These are phyloP conservation scores for Seriola dumerili DNA, from an alignment of 2,113 vertebrate genomes.

Conservation along the genomic window DNA sequence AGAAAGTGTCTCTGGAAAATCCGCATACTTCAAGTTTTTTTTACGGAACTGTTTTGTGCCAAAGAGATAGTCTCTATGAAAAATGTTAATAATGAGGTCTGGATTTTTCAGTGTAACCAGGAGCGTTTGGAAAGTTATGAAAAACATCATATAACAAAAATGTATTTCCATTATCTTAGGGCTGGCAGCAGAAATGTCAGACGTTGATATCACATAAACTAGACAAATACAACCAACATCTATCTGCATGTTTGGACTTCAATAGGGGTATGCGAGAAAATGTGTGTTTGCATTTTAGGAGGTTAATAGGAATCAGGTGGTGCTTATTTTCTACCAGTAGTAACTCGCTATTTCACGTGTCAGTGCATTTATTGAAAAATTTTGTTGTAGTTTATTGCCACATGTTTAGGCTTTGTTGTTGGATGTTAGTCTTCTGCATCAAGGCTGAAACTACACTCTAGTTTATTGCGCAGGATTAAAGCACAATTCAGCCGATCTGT, in stretches of 20 bases:
- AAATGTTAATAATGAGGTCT: neutral
- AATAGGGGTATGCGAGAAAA: neutral
- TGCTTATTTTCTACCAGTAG: neutral
- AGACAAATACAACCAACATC: neutral
- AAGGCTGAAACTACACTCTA: neutral
- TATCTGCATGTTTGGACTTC: neutral
- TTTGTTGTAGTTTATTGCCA: neutral
- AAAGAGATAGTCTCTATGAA: neutral
- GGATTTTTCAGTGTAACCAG: too few relatives aligned
- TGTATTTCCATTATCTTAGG: neutral
- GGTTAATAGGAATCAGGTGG: neutral
- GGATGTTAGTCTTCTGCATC: neutral
- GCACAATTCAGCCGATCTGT: neutral
- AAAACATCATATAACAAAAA: neutral
- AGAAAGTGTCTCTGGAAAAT: neutral
- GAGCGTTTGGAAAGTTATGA: too few relatives aligned
- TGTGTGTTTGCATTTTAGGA: neutral
- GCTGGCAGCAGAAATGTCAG: neutral
- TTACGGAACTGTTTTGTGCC: neutral
- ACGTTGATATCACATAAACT: neutral
- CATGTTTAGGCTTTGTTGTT: neutral
- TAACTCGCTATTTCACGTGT: neutral
- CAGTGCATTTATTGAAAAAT: constrained; percentile 12
- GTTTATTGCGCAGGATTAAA: constrained; percentile 14
- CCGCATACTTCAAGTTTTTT: neutral